A percentile compares a stretch with the other conserved stretches of the same genome.
Conservation (phyloP, 2,113 vertebrate genomes). For the Ptyas mucosa region DNA sequence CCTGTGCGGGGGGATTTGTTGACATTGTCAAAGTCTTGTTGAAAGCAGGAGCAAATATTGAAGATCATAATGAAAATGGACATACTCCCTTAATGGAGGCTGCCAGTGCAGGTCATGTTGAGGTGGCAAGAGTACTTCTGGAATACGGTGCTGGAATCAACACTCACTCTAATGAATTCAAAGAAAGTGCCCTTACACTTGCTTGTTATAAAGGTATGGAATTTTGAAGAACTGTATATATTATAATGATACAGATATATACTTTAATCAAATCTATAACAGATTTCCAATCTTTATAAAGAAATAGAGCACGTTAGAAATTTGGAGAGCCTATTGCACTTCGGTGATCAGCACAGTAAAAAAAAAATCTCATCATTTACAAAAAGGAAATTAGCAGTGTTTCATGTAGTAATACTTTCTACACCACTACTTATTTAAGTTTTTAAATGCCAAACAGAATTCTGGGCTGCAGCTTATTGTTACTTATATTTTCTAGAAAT, state of each 20-base stretch:
- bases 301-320: background rate
- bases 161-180: slow-evolving; percentile 99
- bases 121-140: slow-evolving; percentile 93
- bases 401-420: background rate
- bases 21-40: slow-evolving; percentile 97
- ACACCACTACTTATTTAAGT: background rate
- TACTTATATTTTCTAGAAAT: background rate
- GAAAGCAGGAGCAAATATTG: slow-evolving; percentile 97
- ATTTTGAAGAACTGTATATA: background rate
- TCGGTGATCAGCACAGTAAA: background rate
- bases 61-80: slow-evolving; percentile 98
- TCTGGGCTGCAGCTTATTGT: background rate
- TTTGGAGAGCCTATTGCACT: background rate
- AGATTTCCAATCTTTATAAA: background rate
- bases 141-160: slow-evolving; percentile 98
- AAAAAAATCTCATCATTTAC: background rate
- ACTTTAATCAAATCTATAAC: background rate
- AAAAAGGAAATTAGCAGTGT: background rate
- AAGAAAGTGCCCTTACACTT: slow-evolving; percentile 98
- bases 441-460: background rate
- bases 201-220: slow-evolving; percentile 96
- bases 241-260: background rate
- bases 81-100: slow-evolving; percentile 99
- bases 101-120: slow-evolving; percentile 95
- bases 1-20: slow-evolving; percentile 96